Conservation (phyloP, 2,113 vertebrate species). For the Crocuta crocuta region DNA sequence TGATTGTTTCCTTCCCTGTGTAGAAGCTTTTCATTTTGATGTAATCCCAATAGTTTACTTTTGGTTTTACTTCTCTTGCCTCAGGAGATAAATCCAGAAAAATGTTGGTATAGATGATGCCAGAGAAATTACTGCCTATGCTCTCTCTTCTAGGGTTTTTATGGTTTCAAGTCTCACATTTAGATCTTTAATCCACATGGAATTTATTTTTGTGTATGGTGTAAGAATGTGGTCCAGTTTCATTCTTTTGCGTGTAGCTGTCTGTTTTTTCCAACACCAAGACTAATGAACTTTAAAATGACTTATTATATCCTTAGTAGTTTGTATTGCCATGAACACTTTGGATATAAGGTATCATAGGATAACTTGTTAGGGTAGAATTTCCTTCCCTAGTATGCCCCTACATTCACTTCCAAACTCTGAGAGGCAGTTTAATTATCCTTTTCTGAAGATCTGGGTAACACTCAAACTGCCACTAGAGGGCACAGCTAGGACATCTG, state of each 20-base stretch:
- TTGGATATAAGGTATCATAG: neutral
- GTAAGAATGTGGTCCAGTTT: neutral
- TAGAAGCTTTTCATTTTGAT: neutral
- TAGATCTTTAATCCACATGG: neutral
- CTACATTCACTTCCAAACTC: neutral
- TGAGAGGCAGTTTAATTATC: neutral
- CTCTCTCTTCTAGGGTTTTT: neutral
- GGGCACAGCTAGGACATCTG: slow-evolving; percentile 64
- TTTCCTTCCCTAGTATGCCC: neutral
- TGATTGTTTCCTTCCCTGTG: neutral
- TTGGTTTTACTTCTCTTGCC: neutral
- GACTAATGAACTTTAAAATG: neutral
- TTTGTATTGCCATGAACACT: neutral
- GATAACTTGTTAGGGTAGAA: neutral
- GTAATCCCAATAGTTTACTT: neutral
- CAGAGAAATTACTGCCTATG: neutral
- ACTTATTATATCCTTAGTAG: neutral
- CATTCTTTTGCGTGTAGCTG: neutral
- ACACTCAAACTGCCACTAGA: slow-evolving; percentile 63
- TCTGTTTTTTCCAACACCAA: neutral
- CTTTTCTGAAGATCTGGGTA: slow-evolving; percentile 31
- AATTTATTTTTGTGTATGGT: neutral
- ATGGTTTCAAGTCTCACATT: neutral
- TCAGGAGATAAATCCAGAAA: neutral
- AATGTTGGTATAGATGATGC: neutral